A percentile compares a stretch with the other conserved stretches of the same genome.
phyloP scores from a whole-genome alignment of 1,140 invertebrate species.

The Drosophila murphyi region DNA sequence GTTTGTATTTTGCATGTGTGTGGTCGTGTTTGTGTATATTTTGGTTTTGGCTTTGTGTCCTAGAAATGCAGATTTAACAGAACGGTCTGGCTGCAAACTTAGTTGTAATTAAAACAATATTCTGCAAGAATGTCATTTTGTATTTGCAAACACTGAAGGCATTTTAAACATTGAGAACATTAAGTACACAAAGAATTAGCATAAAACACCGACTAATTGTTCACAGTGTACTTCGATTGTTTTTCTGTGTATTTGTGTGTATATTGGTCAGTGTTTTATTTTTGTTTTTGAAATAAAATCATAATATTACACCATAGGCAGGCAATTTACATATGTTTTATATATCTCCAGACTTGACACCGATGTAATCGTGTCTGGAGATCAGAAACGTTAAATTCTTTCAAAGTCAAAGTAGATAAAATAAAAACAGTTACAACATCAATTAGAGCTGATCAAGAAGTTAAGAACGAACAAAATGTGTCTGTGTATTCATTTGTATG shows the following conservation, averaged over 20 bases:
- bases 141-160: constrained; percentile 82
- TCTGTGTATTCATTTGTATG: constrained; percentile 13
- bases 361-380: constrained; percentile 50
- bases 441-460: constrained; percentile 72
- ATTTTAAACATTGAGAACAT: constrained; percentile 80
- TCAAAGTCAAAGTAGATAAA: constrained; percentile 54
- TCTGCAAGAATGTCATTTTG: constrained; percentile 57
- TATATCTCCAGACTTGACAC: constrained; percentile 51
- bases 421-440: constrained; percentile 69
- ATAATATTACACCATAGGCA: constrained; percentile 63
- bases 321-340: constrained; percentile 66
- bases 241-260: constrained; percentile 25
- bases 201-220: constrained; percentile 78
- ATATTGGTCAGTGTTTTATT: constrained; percentile 11
- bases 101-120: constrained; percentile 64
- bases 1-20: constrained; percentile 35
- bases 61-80: constrained; percentile 38
- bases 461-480: constrained; percentile 42
- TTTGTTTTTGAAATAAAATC: constrained; percentile 42
- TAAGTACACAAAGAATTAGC: constrained; percentile 79
- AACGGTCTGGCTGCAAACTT: constrained; percentile 53
- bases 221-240: constrained; percentile 55
- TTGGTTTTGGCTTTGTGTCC: constrained; percentile 35
- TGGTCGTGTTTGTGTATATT: constrained; percentile 34
- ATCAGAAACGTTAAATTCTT: constrained; percentile 34